Percentiles rank a stretch among this genome's conserved stretches.
Conservation (phyloP, 1,140 invertebrate genomes). For the Drosophila orosa region DNA sequence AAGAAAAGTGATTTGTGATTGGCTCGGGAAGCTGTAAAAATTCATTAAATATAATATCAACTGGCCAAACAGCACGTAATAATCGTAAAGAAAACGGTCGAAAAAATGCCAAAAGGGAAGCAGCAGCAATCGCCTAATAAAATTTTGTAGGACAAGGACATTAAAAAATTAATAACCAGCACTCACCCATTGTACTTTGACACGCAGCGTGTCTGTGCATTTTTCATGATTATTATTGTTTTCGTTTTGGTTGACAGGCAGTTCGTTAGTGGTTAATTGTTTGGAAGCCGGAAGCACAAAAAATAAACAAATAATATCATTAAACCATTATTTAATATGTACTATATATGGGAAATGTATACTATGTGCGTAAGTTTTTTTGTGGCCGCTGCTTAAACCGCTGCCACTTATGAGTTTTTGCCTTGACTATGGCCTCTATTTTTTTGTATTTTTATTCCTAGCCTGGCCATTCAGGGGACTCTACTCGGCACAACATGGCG, state of each 20-base stretch:
- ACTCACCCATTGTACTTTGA: conserved; percentile 83
- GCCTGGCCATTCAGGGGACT: conserved; percentile 26
- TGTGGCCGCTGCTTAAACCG: conserved; percentile 25
- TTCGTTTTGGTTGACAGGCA: conserved; percentile 41
- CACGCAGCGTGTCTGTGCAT: conserved; percentile 70
- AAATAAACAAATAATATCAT: conserved; percentile 65
- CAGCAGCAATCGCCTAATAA: conserved; percentile 27
- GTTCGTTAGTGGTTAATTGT: conserved; percentile 76
- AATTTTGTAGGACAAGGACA: conserved; percentile 42
- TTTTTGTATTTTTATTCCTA: conserved; percentile 43
- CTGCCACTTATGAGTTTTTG: conserved; percentile 46
- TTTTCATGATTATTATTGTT: conserved; percentile 57
- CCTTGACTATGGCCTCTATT: conserved; percentile 25
- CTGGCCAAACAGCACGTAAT: conserved; percentile 41
- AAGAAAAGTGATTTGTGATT: conserved; percentile 67
- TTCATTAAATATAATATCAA: conserved; percentile 43
- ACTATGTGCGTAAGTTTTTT: conserved; percentile 38
- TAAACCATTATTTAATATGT: conserved; percentile 60
- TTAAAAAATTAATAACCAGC: conserved; percentile 61
- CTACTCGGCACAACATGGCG: conserved; percentile 52
- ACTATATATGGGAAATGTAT: conserved; percentile 40
- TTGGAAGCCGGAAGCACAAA: conserved; percentile 53
- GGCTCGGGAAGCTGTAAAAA: conserved; percentile 56
- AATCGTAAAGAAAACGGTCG: conserved; percentile 50
- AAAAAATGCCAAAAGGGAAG: conserved; percentile 21